phyloP scores from a whole-genome alignment of 2,888 invertebrate genomes.

The Brachylomia viminalis region DNA sequence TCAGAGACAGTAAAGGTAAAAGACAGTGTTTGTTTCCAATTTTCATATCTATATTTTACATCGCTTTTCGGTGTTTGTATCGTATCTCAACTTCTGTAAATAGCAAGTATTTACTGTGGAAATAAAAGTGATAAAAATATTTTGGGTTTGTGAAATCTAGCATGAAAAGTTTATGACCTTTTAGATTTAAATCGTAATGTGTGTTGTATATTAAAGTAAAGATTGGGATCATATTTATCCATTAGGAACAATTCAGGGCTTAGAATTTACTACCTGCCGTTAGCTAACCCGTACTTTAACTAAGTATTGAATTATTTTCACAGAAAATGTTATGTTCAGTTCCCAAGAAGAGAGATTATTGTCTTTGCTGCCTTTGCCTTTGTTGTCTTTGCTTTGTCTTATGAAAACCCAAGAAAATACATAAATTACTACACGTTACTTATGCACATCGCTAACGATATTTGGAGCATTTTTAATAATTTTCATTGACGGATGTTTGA shows the following conservation, averaged over 20 bases:
- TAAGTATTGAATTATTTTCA: background rate
- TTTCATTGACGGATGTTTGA: background rate
- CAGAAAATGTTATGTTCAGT: too few relatives aligned
- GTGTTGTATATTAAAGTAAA: background rate
- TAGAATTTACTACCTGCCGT: background rate
- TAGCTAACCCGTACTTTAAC: background rate
- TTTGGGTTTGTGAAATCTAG: background rate
- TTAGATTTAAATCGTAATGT: too few relatives aligned
- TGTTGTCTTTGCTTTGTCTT: background rate
- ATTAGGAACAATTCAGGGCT: background rate
- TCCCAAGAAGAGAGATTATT: background rate
- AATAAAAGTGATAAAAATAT: too few relatives aligned
- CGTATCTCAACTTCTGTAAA: background rate
- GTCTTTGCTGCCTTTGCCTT: too few relatives aligned
- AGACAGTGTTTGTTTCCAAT: slow-evolving; percentile 21
- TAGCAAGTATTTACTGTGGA: too few relatives aligned
- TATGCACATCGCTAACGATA: background rate
- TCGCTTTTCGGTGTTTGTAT: slow-evolving; percentile 10
- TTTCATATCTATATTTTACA: slow-evolving; percentile 52
- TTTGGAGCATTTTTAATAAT: slow-evolving; percentile 3
- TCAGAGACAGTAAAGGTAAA: slow-evolving; percentile 34
- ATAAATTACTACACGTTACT: background rate
- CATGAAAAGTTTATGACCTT: background rate
- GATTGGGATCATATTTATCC: background rate
- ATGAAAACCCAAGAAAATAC: background rate